Conservation (phyloP, 2,888 invertebrate genomes). For the Lochmaea crataegi region DNA sequence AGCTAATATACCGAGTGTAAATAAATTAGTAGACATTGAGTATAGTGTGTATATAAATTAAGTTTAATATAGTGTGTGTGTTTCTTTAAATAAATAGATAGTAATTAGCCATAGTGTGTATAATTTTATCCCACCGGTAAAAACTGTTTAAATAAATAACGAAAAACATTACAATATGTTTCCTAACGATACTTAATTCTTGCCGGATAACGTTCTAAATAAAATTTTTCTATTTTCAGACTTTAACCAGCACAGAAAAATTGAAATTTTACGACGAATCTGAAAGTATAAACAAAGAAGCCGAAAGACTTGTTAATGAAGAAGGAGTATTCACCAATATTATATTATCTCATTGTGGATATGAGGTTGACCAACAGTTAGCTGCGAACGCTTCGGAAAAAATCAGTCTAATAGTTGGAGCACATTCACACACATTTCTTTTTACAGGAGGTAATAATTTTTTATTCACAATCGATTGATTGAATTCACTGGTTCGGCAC, state of each 20-base stretch:
- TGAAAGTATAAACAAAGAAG: slow-evolving; percentile 75
- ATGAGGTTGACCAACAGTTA: slow-evolving; percentile 75
- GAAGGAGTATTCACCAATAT: slow-evolving; percentile 82
- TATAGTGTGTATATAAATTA: too few relatives aligned
- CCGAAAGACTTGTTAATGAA: slow-evolving; percentile 69
- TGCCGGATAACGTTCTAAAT: background rate
- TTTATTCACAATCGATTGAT: too few relatives aligned
- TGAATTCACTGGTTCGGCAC: too few relatives aligned
- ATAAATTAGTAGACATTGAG: too few relatives aligned
- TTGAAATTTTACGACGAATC: slow-evolving; percentile 79
- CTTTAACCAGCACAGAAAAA: slow-evolving; percentile 74
- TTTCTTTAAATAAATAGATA: too few relatives aligned
- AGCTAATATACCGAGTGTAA: too few relatives aligned
- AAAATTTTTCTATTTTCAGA: slow-evolving; percentile 63
- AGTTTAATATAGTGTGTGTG: too few relatives aligned
- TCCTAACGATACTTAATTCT: too few relatives aligned
- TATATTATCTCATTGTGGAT: slow-evolving; percentile 85
- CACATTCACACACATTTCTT: slow-evolving; percentile 84
- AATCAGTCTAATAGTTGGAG: slow-evolving; percentile 87
- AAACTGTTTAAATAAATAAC: too few relatives aligned
- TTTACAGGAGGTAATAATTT: slow-evolving; percentile 68
- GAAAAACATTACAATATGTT: too few relatives aligned
- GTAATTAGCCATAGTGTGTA: too few relatives aligned
- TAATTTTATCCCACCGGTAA: too few relatives aligned
- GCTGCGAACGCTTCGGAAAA: slow-evolving; percentile 74